Percentiles rank a stretch among this genome's conserved stretches.
phyloP scores from a whole-genome alignment of 2,888 invertebrate species.

The Blastobasis lacticolella region DNA sequence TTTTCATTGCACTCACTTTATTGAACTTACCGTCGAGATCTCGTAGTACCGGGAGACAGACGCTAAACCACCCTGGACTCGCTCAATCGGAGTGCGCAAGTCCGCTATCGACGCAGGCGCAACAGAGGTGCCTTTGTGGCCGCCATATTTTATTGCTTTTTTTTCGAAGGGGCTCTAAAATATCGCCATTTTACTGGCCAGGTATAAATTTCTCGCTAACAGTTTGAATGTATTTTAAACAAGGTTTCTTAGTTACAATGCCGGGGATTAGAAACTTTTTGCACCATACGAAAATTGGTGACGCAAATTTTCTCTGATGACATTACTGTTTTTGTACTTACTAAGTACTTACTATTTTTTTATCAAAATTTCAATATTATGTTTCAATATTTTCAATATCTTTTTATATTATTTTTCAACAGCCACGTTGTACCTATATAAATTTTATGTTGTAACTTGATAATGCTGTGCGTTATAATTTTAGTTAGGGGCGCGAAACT shows the following conservation, averaged over 20 bases:
- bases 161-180: slow-evolving; percentile 50
- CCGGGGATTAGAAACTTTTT: slow-evolving; percentile 9
- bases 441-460: not conserved
- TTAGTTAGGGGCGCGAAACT: not conserved
- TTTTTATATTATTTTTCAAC: too few species aligned
- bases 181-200: slow-evolving; percentile 62
- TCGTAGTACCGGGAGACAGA: not conserved
- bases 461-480: not conserved
- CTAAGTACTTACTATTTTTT: too few species aligned
- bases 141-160: slow-evolving; percentile 63
- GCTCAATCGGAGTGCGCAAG: slow-evolving; percentile 55
- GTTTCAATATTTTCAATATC: too few species aligned
- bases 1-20: too few species aligned
- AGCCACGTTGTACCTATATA: too few species aligned
- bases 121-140: slow-evolving; percentile 61
- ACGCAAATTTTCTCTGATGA: too few species aligned
- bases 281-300: too few species aligned
- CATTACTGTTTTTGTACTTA: too few species aligned
- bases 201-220: slow-evolving; percentile 57
- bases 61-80: slow-evolving; percentile 12
- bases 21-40: too few species aligned
- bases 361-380: too few species aligned
- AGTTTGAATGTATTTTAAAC: slow-evolving; percentile 36
- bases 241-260: slow-evolving; percentile 21
- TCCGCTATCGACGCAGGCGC: slow-evolving; percentile 52